These are phyloP conservation scores for Drosophila subpulchrella DNA, from an alignment of 1,140 invertebrate genomes.

Conservation along the genomic window DNA sequence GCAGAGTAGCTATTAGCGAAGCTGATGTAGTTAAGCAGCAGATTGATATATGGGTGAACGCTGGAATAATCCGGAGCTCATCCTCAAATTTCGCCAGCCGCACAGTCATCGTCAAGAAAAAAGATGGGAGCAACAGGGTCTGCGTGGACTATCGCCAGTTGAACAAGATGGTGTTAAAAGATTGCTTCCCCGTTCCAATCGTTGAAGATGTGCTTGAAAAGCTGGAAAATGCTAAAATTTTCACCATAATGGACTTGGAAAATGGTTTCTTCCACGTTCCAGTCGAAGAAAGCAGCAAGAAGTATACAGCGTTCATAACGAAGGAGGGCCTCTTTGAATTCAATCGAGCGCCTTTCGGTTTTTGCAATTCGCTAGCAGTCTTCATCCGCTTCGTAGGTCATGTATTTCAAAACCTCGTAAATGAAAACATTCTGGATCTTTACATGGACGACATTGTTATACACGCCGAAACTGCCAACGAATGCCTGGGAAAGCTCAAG, in stretches of 20 bases:
- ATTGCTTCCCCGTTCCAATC: too few relatives aligned
- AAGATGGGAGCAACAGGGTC: neutral
- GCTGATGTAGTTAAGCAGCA: neutral
- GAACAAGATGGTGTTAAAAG: too few relatives aligned
- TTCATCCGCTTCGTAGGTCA: too few relatives aligned
- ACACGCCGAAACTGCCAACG: too few relatives aligned
- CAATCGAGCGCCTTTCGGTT: too few relatives aligned
- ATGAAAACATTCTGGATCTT: neutral
- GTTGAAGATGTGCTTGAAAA: neutral
- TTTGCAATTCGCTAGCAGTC: too few relatives aligned
- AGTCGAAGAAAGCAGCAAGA: too few relatives aligned
- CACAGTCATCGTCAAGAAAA: neutral
- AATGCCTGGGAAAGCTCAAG: too few relatives aligned
- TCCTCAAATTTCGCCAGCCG: neutral
- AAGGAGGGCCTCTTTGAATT: neutral
- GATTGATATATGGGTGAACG: neutral
- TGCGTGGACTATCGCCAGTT: neutral
- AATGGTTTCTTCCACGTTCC: neutral
- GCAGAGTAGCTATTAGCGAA: neutral
- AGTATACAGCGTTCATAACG: too few relatives aligned
- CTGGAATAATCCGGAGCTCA: neutral
- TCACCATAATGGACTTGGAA: neutral
- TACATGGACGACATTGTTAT: too few relatives aligned
- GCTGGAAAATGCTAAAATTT: neutral
- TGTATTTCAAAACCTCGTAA: neutral